Evolutionary conservation across 2,888 invertebrate species (phyloP).

Genomic region (Lasius fuliginosus): DNA sequence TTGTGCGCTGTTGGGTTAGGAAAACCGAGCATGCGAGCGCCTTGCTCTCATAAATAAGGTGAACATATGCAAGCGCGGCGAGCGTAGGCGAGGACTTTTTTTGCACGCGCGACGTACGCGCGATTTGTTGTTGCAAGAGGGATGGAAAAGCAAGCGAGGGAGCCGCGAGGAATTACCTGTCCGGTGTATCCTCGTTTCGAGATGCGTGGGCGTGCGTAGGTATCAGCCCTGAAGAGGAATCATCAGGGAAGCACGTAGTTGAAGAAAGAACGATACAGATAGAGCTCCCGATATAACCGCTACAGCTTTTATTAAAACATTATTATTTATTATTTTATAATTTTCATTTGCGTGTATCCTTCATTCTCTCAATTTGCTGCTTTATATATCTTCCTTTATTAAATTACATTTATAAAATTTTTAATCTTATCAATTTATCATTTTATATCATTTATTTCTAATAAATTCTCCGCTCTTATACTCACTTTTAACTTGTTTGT

Average conservation of each 20-base stretch:
- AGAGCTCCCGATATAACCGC: not conserved
- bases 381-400: not conserved
- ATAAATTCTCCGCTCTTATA: not conserved
- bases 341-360: not conserved
- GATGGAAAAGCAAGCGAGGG: conserved; percentile 44
- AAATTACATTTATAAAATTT: not conserved
- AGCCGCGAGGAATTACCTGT: conserved; percentile 46
- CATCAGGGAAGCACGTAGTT: conserved; percentile 43
- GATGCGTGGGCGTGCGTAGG: conserved; percentile 49
- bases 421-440: not conserved
- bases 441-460: not conserved
- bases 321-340: conserved; percentile 23
- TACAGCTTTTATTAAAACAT: conserved; percentile 2
- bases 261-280: conserved; percentile 37
- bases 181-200: conserved; percentile 14
- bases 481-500: not conserved
- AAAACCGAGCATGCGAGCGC: conserved; percentile 53
- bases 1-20: conserved; percentile 52
- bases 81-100: conserved; percentile 61
- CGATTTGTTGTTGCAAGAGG: conserved; percentile 42
- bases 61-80: conserved; percentile 32
- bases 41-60: conserved; percentile 69
- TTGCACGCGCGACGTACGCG: conserved; percentile 19
- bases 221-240: conserved; percentile 44
- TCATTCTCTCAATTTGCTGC: not conserved